A percentile compares a stretch with the other conserved stretches of the same genome.
Evolutionary conservation across 2,113 vertebrate genomes (phyloP).

Genomic region (Clupea harengus): DNA sequence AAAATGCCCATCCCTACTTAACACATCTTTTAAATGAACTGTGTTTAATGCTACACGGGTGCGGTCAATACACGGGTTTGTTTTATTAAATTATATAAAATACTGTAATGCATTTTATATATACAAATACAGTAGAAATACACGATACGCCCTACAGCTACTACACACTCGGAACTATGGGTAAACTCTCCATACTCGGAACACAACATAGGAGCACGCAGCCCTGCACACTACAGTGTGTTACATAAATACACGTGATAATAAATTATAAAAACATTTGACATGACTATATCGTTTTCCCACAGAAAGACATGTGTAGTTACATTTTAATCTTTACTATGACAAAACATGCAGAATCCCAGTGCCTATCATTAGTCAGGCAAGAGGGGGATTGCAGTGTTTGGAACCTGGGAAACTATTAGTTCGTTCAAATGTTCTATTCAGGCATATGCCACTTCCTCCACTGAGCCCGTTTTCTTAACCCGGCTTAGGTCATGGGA

Average conservation of each 20-base stretch:
- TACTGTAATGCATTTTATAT: too few relatives aligned
- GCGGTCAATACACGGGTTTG: too few relatives aligned
- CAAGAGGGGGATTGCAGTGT: neutral
- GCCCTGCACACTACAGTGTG: too few relatives aligned
- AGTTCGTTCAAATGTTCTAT: neutral
- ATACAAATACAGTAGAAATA: too few relatives aligned
- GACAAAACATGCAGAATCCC: neutral
- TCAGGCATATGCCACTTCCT: neutral
- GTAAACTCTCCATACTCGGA: too few relatives aligned
- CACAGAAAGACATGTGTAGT: neutral
- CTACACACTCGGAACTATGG: too few relatives aligned
- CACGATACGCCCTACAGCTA: too few relatives aligned
- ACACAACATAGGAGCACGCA: too few relatives aligned
- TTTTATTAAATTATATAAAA: too few relatives aligned
- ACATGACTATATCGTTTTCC: neutral
- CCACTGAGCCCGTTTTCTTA: neutral
- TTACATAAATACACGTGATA: neutral
- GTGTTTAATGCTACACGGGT: too few relatives aligned
- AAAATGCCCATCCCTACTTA: too few relatives aligned
- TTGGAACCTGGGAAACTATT: neutral
- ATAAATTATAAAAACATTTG: neutral
- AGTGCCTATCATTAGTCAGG: neutral
- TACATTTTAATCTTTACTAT: neutral
- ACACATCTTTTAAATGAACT: too few relatives aligned
- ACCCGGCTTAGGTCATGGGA: conserved; percentile 9